A percentile compares a stretch with the other conserved stretches of the same genome.
These are phyloP conservation scores for Keiferia lycopersicella DNA, from an alignment of 2,888 invertebrate species.

Conservation along the genomic window DNA sequence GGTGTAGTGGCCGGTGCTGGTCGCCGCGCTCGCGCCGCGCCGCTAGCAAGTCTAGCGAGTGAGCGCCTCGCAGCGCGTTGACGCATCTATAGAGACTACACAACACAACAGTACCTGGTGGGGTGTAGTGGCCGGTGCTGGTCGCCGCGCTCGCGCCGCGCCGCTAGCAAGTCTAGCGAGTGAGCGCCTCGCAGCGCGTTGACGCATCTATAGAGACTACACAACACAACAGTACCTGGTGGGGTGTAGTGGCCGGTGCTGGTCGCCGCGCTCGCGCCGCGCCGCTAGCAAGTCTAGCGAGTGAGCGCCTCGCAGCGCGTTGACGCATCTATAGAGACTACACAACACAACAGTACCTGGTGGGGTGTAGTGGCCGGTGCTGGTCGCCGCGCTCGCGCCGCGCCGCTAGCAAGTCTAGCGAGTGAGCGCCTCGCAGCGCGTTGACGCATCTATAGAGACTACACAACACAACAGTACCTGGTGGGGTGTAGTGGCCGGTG, in stretches of 20 bases:
- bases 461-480: conserved; percentile 31
- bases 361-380: conserved; percentile 36
- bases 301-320: conserved; percentile 35
- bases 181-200: no score
- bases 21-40: no score
- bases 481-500: conserved; percentile 40
- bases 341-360: conserved; percentile 36
- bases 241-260: conserved; percentile 34
- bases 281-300: conserved; percentile 53
- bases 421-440: conserved; percentile 39
- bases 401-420: conserved; percentile 51
- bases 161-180: no score
- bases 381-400: conserved; percentile 49
- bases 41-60: no score
- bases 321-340: background rate
- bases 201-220: background rate
- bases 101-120: no score
- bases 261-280: conserved; percentile 49
- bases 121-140: no score
- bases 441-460: no score
- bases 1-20: no score
- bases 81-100: no score
- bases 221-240: conserved; percentile 39
- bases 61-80: no score
- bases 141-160: no score